A percentile compares a stretch with the other conserved stretches of the same genome.
Evolutionary conservation across 2,797 vertebrate genomes (phyloP).

Genomic region (Cynodonichthys magdalenae): DNA sequence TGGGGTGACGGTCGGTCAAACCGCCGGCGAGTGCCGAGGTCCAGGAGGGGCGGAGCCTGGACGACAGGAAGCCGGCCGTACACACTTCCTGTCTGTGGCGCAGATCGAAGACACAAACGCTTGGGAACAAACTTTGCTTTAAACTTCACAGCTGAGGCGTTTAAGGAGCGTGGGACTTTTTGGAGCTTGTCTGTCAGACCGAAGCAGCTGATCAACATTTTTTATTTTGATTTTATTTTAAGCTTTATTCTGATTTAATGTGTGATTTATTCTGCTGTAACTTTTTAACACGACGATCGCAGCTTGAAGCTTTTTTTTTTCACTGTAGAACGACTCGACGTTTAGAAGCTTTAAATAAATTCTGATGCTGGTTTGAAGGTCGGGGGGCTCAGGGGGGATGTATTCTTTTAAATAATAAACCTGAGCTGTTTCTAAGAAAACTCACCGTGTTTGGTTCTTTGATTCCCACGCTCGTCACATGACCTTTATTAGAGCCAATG

Average conservation of each 20-base stretch:
- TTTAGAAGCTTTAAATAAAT: conserved; percentile 25
- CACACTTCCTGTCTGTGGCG: conserved; percentile 36
- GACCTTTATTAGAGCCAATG: too few species aligned
- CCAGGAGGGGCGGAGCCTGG: conserved; percentile 51
- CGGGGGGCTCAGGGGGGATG: background rate
- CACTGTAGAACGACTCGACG: conserved; percentile 1
- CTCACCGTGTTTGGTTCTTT: too few species aligned
- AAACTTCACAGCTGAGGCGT: conserved; percentile 28
- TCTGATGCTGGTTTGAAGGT: conserved; percentile 10
- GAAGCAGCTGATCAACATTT: background rate
- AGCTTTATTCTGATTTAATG: background rate
- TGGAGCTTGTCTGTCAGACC: background rate
- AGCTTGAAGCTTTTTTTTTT: conserved; percentile 11
- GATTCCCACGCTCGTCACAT: too few species aligned
- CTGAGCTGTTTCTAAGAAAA: conserved; percentile 11
- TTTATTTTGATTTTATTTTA: background rate
- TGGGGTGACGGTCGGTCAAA: background rate
- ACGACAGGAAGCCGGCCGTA: conserved; percentile 61
- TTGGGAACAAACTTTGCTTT: conserved; percentile 49
- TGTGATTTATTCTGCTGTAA: background rate
- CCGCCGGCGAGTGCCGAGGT: conserved; percentile 25
- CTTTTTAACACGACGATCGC: background rate
- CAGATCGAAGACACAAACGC: conserved; percentile 36
- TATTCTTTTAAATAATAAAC: conserved; percentile 36
- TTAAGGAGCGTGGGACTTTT: conserved; percentile 7